phyloP scores from a whole-genome alignment of 2,888 invertebrate species.

The Apeira syringaria region DNA sequence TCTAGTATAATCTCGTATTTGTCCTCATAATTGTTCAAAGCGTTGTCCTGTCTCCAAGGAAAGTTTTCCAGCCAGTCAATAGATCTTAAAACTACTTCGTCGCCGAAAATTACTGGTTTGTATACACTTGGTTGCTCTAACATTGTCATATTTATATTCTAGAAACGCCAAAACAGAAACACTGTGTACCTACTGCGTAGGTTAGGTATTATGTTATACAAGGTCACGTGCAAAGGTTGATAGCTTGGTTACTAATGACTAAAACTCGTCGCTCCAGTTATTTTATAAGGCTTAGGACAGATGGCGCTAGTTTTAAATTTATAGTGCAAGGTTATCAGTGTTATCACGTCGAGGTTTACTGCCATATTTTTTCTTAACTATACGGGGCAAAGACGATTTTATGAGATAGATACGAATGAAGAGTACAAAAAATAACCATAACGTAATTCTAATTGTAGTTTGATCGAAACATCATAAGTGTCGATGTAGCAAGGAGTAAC shows the following conservation, averaged over 20 bases:
- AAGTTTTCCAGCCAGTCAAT: constrained; percentile 68
- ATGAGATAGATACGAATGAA: not conserved
- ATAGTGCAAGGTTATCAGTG: constrained; percentile 15
- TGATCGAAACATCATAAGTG: no score
- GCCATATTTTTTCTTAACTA: no score
- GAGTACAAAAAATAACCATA: not conserved
- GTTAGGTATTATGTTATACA: no score
- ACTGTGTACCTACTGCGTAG: no score
- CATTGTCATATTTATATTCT: constrained; percentile 20
- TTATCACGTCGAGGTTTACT: no score
- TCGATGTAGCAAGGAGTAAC: no score
- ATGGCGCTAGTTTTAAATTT: constrained; percentile 32
- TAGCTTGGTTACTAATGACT: constrained; percentile 3
- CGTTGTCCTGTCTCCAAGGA: constrained; percentile 59
- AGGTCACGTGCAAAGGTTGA: constrained; percentile 15
- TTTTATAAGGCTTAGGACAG: constrained; percentile 27
- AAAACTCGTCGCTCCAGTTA: constrained; percentile 27
- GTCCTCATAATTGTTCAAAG: constrained; percentile 43
- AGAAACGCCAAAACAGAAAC: constrained; percentile 15
- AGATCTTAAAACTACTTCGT: constrained; percentile 60
- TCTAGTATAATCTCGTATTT: constrained; percentile 57
- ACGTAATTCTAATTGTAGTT: no score
- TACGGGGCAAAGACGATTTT: not conserved
- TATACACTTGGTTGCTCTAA: constrained; percentile 24
- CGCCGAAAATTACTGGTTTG: constrained; percentile 51